Conservation (phyloP, 2,797 vertebrate genomes). For the Poecile montanus region DNA sequence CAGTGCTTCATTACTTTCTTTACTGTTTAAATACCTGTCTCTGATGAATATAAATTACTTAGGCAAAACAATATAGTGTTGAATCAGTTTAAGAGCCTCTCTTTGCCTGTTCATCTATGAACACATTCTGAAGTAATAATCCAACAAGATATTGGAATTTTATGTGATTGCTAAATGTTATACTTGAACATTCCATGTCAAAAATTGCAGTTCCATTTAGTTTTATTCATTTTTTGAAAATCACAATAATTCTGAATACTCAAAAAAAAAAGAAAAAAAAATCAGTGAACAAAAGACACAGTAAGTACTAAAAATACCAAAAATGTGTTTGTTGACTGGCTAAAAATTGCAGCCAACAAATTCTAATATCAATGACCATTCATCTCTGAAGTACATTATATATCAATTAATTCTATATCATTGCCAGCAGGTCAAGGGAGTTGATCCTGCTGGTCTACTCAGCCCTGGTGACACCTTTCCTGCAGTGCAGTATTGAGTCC, state of each 20-base stretch:
- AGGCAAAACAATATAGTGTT: slow-evolving; percentile 24
- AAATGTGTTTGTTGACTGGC: not conserved
- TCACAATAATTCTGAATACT: not conserved
- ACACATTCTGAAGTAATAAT: slow-evolving; percentile 40
- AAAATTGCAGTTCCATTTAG: not conserved
- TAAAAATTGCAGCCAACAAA: not conserved
- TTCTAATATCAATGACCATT: not conserved
- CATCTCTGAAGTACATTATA: not conserved
- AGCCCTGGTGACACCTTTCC: not conserved
- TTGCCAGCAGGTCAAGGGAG: not conserved
- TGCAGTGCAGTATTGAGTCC: not conserved
- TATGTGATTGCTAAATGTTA: not conserved
- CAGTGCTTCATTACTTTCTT: slow-evolving; percentile 70
- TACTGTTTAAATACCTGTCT: slow-evolving; percentile 68
- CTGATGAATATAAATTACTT: slow-evolving; percentile 71
- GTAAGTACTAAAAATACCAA: not conserved
- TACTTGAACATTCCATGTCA: not conserved
- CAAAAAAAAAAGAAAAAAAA: not conserved
- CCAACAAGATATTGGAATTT: not conserved
- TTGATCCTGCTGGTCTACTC: not conserved
- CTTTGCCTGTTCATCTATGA: not conserved
- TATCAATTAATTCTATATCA: not conserved
- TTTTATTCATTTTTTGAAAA: not conserved
- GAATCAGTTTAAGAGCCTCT: slow-evolving; percentile 13
- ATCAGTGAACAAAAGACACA: not conserved